Percentiles rank a stretch among this genome's conserved stretches.
These are phyloP conservation scores for Hypsopygia costalis DNA, from an alignment of 2,888 invertebrate genomes.

Conservation along the genomic window DNA sequence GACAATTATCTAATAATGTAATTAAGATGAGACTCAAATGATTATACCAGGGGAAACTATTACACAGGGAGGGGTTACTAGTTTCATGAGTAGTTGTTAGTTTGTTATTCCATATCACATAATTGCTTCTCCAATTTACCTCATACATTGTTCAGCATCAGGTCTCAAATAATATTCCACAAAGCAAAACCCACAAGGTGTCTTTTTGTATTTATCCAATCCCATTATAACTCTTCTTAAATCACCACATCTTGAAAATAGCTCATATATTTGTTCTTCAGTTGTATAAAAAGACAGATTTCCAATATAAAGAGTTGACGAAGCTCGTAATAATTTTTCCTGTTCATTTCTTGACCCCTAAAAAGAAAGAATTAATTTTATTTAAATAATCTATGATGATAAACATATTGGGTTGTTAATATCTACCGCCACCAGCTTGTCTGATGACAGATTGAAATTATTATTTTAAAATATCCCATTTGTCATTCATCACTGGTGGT, in stretches of 20 bases:
- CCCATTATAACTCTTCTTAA: constrained; percentile 98
- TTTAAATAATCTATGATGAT: too few relatives aligned
- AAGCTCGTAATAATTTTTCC: constrained; percentile 86
- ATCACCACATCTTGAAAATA: constrained; percentile 98
- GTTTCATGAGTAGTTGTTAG: too few relatives aligned
- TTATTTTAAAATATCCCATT: too few relatives aligned
- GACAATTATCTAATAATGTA: too few relatives aligned
- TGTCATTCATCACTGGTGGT: too few relatives aligned
- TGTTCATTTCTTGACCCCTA: constrained; percentile 95
- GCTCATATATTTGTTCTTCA: constrained; percentile 98
- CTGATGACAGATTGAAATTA: too few relatives aligned
- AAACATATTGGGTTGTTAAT: too few relatives aligned
- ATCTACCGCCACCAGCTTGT: too few relatives aligned
- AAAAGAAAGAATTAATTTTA: constrained; percentile 12
- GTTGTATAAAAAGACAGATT: constrained; percentile 99
- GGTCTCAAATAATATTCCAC: constrained; percentile 92
- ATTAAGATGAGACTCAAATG: too few relatives aligned
- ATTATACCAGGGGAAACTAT: too few relatives aligned
- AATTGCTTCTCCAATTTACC: constrained; percentile 55
- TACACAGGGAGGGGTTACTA: too few relatives aligned
- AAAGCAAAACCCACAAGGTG: constrained; percentile 99
- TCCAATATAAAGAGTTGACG: constrained; percentile 96
- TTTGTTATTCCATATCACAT: too few relatives aligned
- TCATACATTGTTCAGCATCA: constrained; percentile 90
- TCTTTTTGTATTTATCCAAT: constrained; percentile 97